A percentile compares a stretch with the other conserved stretches of the same genome.
phyloP scores from a whole-genome alignment of 2,113 vertebrate genomes.

The Triplophysa tibetana region DNA sequence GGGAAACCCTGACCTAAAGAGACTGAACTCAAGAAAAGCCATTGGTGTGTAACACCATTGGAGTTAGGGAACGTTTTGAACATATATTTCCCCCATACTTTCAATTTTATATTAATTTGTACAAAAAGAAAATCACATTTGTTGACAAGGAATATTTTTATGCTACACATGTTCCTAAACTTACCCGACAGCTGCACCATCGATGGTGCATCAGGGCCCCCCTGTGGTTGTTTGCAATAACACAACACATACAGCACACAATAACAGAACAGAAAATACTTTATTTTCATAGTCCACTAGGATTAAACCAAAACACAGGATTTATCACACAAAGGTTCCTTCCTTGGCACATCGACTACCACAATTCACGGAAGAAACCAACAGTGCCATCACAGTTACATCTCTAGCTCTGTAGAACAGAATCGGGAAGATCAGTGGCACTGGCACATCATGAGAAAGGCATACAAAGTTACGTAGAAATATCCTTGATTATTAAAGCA shows the following conservation, averaged over 20 bases:
- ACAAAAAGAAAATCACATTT: neutral
- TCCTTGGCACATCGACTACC: slow-evolving; percentile 35
- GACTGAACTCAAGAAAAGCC: slow-evolving; percentile 46
- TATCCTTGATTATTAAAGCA: slow-evolving; percentile 35
- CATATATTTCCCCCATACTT: neutral
- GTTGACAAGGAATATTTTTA: neutral
- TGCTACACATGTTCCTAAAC: neutral
- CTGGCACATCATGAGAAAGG: slow-evolving; percentile 43
- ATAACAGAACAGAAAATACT: slow-evolving; percentile 44
- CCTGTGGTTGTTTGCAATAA: neutral
- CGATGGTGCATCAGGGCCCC: slow-evolving; percentile 8
- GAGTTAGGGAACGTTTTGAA: no score
- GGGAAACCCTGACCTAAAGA: slow-evolving; percentile 31
- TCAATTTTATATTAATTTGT: neutral
- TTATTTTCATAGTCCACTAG: slow-evolving; percentile 50
- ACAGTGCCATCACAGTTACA: slow-evolving; percentile 42
- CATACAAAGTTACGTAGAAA: slow-evolving; percentile 52
- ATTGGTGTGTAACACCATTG: slow-evolving; percentile 31
- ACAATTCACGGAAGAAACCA: slow-evolving; percentile 33
- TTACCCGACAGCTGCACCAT: neutral
- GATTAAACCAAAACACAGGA: slow-evolving; percentile 44
- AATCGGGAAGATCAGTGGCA: slow-evolving; percentile 45
- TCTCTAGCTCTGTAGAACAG: slow-evolving; percentile 45
- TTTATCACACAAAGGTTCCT: slow-evolving; percentile 44
- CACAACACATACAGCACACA: neutral